Base-by-base conservation (phyloP, 2,888 invertebrate genomes). In the Pheosia gnoma region DNA sequence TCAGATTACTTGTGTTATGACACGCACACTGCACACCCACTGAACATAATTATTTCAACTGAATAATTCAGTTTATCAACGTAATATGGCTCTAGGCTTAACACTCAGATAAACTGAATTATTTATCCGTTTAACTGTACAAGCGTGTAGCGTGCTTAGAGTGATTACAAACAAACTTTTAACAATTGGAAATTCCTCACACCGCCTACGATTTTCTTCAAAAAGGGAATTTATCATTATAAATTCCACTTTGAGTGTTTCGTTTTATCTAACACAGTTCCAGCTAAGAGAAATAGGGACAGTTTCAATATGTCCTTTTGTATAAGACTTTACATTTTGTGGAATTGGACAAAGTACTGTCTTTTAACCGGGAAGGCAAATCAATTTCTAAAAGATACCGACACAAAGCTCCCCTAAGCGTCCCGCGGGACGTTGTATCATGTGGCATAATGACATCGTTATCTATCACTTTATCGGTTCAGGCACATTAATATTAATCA, bases 1-100 rank as follows among this genome's bases (percentile, higher is more conserved):
- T 69, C 63, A 65, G 66, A 66, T 74, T 66, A 63, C 65, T 63
- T 59, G 55, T 59, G 65, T 55, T 67, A 61, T 57, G 61, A 64
- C 74, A 71, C 61, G 63, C 62, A 68, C 62, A 59, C 54, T 25
- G 25, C 2, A 25, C 0, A 62, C 41, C 58, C 52, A 37, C 57
- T 39, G 47, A 59, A 62, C 59, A 68, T 58, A 60, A 65, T 65
- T 25, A 61, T 60, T 72, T 57, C 39, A 55, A 45, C 55, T 64
- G 38, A 75, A 72, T 70, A 54, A 66, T 70, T 72, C 58, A 72
- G 53, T 63, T 47, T 59, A 64, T 70, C 63, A 62, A 70, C 61
- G 59, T 61, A 62, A 60, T 38, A 41, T 47, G 58, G 25, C 60
- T 25, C 8, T 51, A 25, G 2, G 37, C 53, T n/a, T 47, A 13